Evolutionary conservation across 2,113 vertebrate species (phyloP), one percentile per base, ranked within the genome.

Genomic region (Coreoperca whiteheadi): DNA sequence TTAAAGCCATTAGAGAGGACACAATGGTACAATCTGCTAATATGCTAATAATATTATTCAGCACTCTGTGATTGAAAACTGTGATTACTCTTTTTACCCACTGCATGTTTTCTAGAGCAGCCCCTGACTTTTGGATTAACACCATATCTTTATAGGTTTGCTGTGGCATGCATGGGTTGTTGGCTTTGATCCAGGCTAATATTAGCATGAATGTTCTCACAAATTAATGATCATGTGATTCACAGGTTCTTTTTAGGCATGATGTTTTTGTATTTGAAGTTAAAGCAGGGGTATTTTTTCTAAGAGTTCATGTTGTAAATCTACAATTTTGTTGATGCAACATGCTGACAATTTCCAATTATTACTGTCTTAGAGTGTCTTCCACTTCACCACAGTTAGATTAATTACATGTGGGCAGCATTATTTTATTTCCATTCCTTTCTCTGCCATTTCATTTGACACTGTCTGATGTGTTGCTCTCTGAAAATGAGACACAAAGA

Each of bases 131-230:
- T 84, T 84, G 85, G 80, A 93, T 82, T 86, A 87, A 87, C 77
- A 79, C 59, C 74, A 43, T 48, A 61, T 87, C 64, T 87, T 90
- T 88, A 64, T 84, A 66, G 72, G 69, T 85, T 91, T 92, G 89
- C 87, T 77, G 73, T 89, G 87, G 85, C 90, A 84, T 90, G 93
- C 90, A 88, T 86, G 87, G 79, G 75, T 83, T 92, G 65, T 77
- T 63, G 46, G 80, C 63, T 79, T 88, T 85, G 77, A 84, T 79
- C 78, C 51, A 21, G 75, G 84, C 48, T 91, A 83, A 82, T 91
- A 66, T 88, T 90, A 87, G 93, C 90, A 92, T 89, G 92, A 85
- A 74, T 84, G 72, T 83, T 87, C 30, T 87, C 82, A 81, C 65
- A 23, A 51, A 67, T 71, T 74, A 74, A 59, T 70, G 20, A 89